Evolutionary conservation across 92 coral and sea anemone genomes (phyloP).

Genomic region (Montipora capitata): DNA sequence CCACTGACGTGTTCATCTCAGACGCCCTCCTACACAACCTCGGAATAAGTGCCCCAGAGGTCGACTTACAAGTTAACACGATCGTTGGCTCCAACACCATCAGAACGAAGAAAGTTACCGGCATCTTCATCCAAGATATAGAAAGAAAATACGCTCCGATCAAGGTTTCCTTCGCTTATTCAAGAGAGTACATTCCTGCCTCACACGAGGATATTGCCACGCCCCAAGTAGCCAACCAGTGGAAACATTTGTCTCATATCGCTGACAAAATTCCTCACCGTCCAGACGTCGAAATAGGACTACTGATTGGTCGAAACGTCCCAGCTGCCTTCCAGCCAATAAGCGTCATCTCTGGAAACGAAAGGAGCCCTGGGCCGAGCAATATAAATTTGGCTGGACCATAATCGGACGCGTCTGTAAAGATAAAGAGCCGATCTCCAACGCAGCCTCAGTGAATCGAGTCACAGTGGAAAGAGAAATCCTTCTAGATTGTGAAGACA

Average conservation of each 20-base stretch:
- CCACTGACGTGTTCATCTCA: constrained; percentile 63
- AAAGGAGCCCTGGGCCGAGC: constrained; percentile 72
- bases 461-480: constrained; percentile 6
- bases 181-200: constrained; percentile 40
- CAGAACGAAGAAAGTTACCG: constrained; percentile 41
- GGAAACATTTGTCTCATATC: constrained; percentile 49
- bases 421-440: background rate
- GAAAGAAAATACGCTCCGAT: constrained; percentile 30
- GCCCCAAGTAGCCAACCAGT: constrained; percentile 53
- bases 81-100: constrained; percentile 45
- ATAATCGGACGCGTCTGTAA: constrained; percentile 27
- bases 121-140: constrained; percentile 38
- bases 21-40: constrained; percentile 56
- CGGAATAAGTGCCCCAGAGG: constrained; percentile 51
- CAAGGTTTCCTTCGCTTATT: constrained; percentile 50
- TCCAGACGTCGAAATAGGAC: constrained; percentile 49
- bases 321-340: constrained; percentile 58
- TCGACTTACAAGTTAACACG: constrained; percentile 57
- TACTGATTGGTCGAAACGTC: constrained; percentile 66
- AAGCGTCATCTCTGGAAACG: constrained; percentile 37
- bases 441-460: constrained; percentile 32
- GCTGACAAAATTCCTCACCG: constrained; percentile 54
- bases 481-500: constrained; percentile 41
- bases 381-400: constrained; percentile 48
- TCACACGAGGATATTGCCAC: constrained; percentile 67